A percentile compares a stretch with the other conserved stretches of the same genome.
Conservation (phyloP, 37 sponge, comb jelly and placozoan genomes). For the Cliona cf. orientalis region DNA sequence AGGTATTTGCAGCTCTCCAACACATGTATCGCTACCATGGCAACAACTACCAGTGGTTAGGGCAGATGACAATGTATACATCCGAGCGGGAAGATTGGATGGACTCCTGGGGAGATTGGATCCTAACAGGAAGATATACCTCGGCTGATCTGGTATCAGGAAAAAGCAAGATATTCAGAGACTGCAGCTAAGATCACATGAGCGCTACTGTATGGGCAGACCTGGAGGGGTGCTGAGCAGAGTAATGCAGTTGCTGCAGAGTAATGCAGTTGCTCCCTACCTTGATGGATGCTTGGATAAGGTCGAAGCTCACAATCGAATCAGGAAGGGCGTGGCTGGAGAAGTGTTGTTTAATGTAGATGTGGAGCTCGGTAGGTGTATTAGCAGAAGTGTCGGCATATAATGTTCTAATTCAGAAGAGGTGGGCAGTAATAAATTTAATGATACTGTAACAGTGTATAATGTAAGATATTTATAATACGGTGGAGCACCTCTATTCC, state of each 20-base stretch:
- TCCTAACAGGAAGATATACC: conserved; percentile 38
- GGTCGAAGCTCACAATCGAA: conserved; percentile 35
- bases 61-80: conserved; percentile 74
- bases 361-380: conserved; percentile 82
- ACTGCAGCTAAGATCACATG: conserved; percentile 65
- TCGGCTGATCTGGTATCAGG: conserved; percentile 67
- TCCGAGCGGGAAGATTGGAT: conserved; percentile 30
- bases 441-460: too few species aligned
- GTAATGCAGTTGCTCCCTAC: conserved; percentile 44
- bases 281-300: conserved; percentile 54
- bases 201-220: conserved; percentile 84
- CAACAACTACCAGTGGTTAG: conserved; percentile 78
- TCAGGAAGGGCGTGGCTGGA: not conserved
- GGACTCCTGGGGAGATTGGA: conserved; percentile 53
- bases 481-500: too few species aligned
- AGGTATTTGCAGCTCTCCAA: conserved; percentile 64
- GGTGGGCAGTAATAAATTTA: too few species aligned
- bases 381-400: conserved; percentile 62
- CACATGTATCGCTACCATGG: conserved; percentile 72
- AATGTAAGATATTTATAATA: too few species aligned
- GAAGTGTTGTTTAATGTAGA: conserved; percentile 47
- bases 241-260: too few species aligned
- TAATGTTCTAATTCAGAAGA: too few species aligned
- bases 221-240: conserved; percentile 73
- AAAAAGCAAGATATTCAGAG: conserved; percentile 36